A percentile compares a stretch with the other conserved stretches of the same genome.
These are phyloP conservation scores for Apodemia mormo DNA, from an alignment of 2,888 invertebrate species.

Conservation along the genomic window DNA sequence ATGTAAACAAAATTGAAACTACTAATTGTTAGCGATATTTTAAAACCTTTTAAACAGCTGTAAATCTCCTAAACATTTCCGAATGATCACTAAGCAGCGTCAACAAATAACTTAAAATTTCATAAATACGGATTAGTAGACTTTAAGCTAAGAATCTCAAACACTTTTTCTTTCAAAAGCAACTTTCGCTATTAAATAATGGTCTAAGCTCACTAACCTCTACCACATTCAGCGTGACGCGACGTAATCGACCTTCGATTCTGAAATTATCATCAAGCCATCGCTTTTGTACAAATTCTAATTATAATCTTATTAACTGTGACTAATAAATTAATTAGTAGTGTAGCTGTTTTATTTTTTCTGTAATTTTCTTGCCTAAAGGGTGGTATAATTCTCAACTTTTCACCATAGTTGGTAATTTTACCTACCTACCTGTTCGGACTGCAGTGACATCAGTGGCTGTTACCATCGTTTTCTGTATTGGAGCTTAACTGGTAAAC, in stretches of 20 bases:
- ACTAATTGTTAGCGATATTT: too few species aligned
- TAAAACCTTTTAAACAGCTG: too few species aligned
- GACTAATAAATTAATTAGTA: background rate
- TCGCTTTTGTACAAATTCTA: slow-evolving; percentile 4
- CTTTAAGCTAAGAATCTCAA: background rate
- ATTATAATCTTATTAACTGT: slow-evolving; percentile 1
- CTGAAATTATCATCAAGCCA: slow-evolving; percentile 3
- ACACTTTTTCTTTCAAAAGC: background rate
- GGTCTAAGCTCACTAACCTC: slow-evolving; percentile 1
- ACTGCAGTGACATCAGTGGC: too few species aligned
- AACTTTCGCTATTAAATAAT: slow-evolving; percentile 8
- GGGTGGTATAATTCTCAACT: background rate
- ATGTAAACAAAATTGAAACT: too few species aligned
- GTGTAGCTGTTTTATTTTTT: background rate
- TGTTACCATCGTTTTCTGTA: too few species aligned
- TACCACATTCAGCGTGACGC: background rate
- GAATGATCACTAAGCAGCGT: too few species aligned
- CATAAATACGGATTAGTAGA: too few species aligned
- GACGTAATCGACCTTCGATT: background rate
- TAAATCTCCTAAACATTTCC: too few species aligned
- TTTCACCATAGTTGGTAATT: background rate
- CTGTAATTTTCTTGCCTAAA: background rate
- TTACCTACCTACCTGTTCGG: too few species aligned
- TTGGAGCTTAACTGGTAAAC: too few species aligned
- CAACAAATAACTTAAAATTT: too few species aligned